Conservation (phyloP, 2,797 vertebrate genomes). For the Geotria australis region DNA sequence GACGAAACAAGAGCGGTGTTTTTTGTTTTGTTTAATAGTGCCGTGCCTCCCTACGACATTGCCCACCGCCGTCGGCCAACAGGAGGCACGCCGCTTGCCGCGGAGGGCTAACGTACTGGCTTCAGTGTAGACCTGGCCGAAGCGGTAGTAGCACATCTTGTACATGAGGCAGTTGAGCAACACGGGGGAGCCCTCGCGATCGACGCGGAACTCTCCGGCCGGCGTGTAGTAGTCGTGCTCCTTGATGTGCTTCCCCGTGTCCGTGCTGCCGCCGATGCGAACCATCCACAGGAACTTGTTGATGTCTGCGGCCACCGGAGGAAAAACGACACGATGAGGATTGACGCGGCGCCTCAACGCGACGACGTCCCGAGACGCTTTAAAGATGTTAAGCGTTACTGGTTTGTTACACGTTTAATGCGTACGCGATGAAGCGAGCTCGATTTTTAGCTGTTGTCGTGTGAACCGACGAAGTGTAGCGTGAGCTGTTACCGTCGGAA, state of each 20-base stretch:
- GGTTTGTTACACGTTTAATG: too few species aligned
- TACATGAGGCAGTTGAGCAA: conserved; percentile 99
- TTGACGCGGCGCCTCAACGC: too few species aligned
- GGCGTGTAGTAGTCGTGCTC: conserved; percentile 96
- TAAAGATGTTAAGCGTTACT: too few species aligned
- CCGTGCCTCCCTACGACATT: too few species aligned
- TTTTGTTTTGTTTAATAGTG: too few species aligned
- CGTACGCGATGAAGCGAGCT: too few species aligned
- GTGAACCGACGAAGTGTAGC: too few species aligned
- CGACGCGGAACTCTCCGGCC: conserved; percentile 79
- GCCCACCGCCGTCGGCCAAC: too few species aligned
- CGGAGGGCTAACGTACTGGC: conserved; percentile 40
- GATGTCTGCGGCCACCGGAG: conserved; percentile 30
- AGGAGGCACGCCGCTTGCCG: background rate
- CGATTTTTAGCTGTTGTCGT: too few species aligned
- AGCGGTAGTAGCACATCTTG: conserved; percentile 99
- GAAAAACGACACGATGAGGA: background rate
- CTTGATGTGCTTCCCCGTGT: conserved; percentile 81
- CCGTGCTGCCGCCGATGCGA: conserved; percentile 84
- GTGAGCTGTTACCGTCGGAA: conserved; percentile 32
- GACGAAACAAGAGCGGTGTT: too few species aligned
- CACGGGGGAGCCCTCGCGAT: conserved; percentile 73
- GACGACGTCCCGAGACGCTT: too few species aligned
- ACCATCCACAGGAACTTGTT: conserved; percentile 99
- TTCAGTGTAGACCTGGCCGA: conserved; percentile 96